Evolutionary conservation across 1,140 invertebrate genomes (phyloP).

Genomic region (Paraescarpia echinospica): DNA sequence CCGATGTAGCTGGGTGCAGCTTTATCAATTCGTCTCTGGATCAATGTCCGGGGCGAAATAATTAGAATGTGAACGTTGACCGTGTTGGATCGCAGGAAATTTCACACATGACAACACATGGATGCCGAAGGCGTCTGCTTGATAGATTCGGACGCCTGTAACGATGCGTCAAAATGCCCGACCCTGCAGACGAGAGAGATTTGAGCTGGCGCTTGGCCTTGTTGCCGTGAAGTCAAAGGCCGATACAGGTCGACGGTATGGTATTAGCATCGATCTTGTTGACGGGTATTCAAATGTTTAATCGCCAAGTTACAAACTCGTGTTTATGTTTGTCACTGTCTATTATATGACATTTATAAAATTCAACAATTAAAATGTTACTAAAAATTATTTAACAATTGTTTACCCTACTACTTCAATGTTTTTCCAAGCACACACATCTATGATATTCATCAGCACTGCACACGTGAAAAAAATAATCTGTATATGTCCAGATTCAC

Average conservation of each 20-base stretch:
- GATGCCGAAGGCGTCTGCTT: not conserved
- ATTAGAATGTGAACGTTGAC: not conserved
- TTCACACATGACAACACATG: not conserved
- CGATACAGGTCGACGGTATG: not conserved
- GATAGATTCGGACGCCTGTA: not conserved
- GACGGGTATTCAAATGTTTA: not conserved
- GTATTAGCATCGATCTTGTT: not conserved
- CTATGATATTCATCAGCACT: no score
- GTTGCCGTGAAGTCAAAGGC: not conserved
- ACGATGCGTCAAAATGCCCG: not conserved
- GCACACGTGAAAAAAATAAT: no score
- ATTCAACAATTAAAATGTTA: no score
- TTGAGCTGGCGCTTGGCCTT: not conserved
- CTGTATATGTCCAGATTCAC: no score
- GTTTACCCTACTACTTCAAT: no score
- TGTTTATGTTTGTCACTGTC: no score
- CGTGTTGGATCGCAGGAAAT: not conserved
- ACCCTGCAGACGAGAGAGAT: not conserved
- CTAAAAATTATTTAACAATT: no score
- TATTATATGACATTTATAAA: no score
- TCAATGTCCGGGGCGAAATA: not conserved
- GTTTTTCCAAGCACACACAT: no score
- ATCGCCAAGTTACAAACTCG: not conserved
- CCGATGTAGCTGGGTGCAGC: not conserved
- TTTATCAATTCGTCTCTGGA: not conserved